Base-by-base conservation (phyloP, 2,888 invertebrate species). In the Drosophila mettleri region DNA sequence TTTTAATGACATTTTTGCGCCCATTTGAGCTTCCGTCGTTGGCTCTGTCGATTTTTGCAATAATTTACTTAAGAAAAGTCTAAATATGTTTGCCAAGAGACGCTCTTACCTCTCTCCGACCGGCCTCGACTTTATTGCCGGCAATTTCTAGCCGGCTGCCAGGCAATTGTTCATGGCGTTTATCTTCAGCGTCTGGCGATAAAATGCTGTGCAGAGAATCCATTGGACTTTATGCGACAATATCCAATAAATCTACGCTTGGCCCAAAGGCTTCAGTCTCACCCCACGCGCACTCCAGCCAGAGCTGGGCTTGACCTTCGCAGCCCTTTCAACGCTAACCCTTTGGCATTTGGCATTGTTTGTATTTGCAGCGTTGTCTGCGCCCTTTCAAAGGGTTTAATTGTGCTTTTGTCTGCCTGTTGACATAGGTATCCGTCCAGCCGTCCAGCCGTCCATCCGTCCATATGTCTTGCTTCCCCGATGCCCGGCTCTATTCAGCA, bases 1-100 rank as follows among this genome's bases (percentile, higher is more conserved):
- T 65, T 75, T 88, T 86, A 86, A 86, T 88, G 85, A 88, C 84
- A 88, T 88, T 78, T 86, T 86, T 85, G 85, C 73, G 86, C 85
- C 83, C 85, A 85, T 85, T 85, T 83, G 67, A 76, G 76, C 75
- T 85, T 87, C 88, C 83, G 78, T 73, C 63, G 64, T 52, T 54
- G 43, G 16, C 54, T 53, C 67, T 76, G 70, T 78, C 84, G 80
- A 80, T 75, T 78, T 84, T 70, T 67, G 86, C 84, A 71, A 80
- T 86, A 84, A 86, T 88, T 86, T 86, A 86, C 84, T 84, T 86
- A 84, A 84, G 88, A 76, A 84, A 81, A 70, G 68, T 77, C 86
- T 69, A 86, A 83, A 83, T 76, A 85, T 68, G 70, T 67, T 72
- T 72, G 54, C 46, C 53, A 22, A 18, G 20, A 34, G 41, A 33